Percentiles rank a stretch among this genome's conserved stretches.
phyloP scores from a whole-genome alignment of 2,797 vertebrate species.

The Ptychobarbus kaznakovi region DNA sequence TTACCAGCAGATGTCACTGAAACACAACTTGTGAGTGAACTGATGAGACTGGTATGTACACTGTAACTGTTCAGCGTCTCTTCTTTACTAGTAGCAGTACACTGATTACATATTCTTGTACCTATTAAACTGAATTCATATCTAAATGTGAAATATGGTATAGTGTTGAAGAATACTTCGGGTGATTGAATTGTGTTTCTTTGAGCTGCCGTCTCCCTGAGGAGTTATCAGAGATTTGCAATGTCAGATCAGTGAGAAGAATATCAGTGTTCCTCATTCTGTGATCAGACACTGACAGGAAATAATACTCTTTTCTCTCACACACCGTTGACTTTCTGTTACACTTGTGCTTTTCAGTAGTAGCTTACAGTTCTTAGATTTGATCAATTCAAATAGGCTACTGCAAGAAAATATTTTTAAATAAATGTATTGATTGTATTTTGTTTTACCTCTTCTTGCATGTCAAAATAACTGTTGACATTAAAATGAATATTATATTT shows the following conservation, averaged over 20 bases:
- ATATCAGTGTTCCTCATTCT: conserved; percentile 46
- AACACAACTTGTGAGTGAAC: background rate
- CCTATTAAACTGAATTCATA: background rate
- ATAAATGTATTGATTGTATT: background rate
- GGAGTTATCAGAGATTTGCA: background rate
- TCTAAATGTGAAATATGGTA: background rate
- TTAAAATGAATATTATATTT: background rate
- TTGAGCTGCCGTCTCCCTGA: background rate
- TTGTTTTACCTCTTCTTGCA: background rate
- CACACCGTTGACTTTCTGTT: background rate
- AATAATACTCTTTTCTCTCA: conserved; percentile 7
- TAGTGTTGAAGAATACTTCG: background rate
- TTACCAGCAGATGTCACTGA: conserved; percentile 48
- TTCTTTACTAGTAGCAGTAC: background rate
- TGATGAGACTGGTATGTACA: background rate
- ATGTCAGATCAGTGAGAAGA: background rate
- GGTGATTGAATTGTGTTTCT: background rate
- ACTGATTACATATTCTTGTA: background rate
- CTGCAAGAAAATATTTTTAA: too few species aligned
- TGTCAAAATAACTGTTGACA: background rate
- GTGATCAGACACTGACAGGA: conserved; percentile 42
- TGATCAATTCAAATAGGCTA: background rate
- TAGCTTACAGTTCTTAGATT: background rate
- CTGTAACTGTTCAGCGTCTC: background rate
- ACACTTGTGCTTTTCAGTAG: background rate